phyloP scores from a whole-genome alignment of 1,140 invertebrate species.

The Dreissena polymorpha region DNA sequence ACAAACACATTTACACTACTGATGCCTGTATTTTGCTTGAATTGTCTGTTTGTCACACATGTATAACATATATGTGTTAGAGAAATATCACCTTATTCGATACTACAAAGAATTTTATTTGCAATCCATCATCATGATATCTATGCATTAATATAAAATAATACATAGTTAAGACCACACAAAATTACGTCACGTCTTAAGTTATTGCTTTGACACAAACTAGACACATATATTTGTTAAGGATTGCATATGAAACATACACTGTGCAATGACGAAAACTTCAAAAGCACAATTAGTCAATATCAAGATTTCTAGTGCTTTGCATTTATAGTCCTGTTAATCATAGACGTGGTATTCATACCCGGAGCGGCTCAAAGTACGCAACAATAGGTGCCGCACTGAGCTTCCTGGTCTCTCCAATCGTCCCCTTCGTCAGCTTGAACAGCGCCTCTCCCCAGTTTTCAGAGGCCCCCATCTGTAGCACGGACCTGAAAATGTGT shows the following conservation, averaged over 20 bases:
- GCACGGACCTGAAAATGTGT: slow-evolving; percentile 17
- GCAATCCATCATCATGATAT: too few relatives aligned
- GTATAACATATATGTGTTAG: not conserved
- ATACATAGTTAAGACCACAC: too few relatives aligned
- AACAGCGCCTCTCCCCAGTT: slow-evolving; percentile 36
- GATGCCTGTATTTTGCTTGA: too few relatives aligned
- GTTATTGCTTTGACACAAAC: not conserved
- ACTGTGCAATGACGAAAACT: not conserved
- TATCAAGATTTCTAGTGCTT: not conserved
- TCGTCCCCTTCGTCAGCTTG: slow-evolving; percentile 21
- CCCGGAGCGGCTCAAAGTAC: slow-evolving; percentile 32
- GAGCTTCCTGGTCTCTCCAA: slow-evolving; percentile 25
- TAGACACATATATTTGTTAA: not conserved
- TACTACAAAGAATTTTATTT: not conserved
- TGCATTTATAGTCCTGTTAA: not conserved
- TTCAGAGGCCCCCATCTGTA: slow-evolving; percentile 34
- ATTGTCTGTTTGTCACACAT: not conserved
- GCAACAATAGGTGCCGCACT: slow-evolving; percentile 6
- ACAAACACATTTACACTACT: not conserved
- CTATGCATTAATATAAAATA: too few relatives aligned
- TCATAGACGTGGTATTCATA: not conserved
- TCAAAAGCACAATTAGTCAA: not conserved
- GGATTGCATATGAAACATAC: not conserved
- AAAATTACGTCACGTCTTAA: too few relatives aligned
- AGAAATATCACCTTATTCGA: not conserved